phyloP scores from a whole-genome alignment of 2,797 vertebrate genomes.

The Poeciliopsis infans region DNA sequence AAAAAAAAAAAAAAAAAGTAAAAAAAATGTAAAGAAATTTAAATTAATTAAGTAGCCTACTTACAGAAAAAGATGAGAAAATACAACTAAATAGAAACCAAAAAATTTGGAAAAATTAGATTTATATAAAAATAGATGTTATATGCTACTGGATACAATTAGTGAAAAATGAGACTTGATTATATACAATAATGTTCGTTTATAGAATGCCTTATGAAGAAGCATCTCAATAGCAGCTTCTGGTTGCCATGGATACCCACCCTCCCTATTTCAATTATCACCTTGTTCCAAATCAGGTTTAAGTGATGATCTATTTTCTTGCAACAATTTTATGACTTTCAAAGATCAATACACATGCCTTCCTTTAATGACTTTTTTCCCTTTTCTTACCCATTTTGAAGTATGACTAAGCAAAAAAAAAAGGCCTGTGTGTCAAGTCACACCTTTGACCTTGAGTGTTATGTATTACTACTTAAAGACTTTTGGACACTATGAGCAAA shows the following conservation, averaged over 20 bases:
- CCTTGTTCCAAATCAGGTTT: neutral
- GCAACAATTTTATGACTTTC: neutral
- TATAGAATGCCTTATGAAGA: neutral
- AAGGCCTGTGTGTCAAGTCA: neutral
- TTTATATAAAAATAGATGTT: too few relatives aligned
- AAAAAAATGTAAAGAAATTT: too few relatives aligned
- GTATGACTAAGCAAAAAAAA: neutral
- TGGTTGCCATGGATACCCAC: neutral
- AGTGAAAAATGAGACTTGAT: too few relatives aligned
- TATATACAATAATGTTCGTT: neutral
- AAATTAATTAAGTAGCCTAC: too few relatives aligned
- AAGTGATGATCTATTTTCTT: neutral
- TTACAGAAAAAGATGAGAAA: too few relatives aligned
- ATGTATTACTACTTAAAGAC: too few relatives aligned
- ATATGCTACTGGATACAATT: too few relatives aligned
- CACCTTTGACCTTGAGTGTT: neutral
- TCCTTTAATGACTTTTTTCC: neutral
- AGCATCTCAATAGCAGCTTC: neutral
- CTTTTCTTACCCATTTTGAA: neutral
- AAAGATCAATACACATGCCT: neutral
- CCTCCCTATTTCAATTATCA: neutral
- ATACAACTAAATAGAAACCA: too few relatives aligned
- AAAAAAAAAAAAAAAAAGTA: too few relatives aligned
- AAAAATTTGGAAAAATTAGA: too few relatives aligned
- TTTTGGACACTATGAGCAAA: too few relatives aligned